Percentiles rank a stretch among this genome's conserved stretches.
Conservation (phyloP, 2,113 vertebrate genomes). For the Lophius piscatorius region DNA sequence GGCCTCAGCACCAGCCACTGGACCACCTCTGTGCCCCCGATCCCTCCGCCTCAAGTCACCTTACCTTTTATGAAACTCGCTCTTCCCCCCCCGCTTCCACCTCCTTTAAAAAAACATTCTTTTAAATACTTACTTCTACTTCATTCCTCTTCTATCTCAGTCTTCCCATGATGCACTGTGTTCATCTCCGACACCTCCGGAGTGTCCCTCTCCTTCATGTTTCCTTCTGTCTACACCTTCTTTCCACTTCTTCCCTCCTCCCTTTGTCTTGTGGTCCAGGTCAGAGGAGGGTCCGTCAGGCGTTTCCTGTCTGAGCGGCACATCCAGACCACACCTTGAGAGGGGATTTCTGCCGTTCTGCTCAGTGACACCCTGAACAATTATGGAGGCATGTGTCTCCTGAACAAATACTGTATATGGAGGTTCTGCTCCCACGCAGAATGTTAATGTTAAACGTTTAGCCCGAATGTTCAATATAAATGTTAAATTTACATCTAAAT, state of each 20-base stretch:
- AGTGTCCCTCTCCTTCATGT: constrained; percentile 18
- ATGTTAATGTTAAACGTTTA: constrained; percentile 15
- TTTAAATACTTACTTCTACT: too few relatives aligned
- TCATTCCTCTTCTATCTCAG: not conserved
- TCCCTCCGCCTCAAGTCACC: constrained; percentile 23
- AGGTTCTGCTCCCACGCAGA: constrained; percentile 14
- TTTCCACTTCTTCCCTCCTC: constrained; percentile 57
- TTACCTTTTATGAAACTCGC: constrained; percentile 3
- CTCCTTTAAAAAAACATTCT: too few relatives aligned
- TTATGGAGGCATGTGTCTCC: constrained; percentile 36
- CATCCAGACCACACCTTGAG: constrained; percentile 69
- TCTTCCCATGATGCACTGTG: not conserved
- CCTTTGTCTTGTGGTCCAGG: constrained; percentile 62
- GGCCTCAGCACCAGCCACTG: constrained; percentile 70
- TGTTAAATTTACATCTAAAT: too few relatives aligned
- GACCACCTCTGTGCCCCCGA: constrained; percentile 30
- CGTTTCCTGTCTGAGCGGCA: constrained; percentile 64
- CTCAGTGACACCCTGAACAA: constrained; percentile 39
- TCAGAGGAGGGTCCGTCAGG: constrained; percentile 66
- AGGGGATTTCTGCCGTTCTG: constrained; percentile 64
- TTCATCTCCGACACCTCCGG: constrained; percentile 15
- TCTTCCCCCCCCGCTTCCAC: not conserved
- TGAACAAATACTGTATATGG: not conserved
- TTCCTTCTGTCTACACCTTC: constrained; percentile 54
- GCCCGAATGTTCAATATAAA: not conserved